Evolutionary conservation across 64 coral and sea anemone genomes (phyloP).

Genomic region (Dendrophyllia cribrosa): DNA sequence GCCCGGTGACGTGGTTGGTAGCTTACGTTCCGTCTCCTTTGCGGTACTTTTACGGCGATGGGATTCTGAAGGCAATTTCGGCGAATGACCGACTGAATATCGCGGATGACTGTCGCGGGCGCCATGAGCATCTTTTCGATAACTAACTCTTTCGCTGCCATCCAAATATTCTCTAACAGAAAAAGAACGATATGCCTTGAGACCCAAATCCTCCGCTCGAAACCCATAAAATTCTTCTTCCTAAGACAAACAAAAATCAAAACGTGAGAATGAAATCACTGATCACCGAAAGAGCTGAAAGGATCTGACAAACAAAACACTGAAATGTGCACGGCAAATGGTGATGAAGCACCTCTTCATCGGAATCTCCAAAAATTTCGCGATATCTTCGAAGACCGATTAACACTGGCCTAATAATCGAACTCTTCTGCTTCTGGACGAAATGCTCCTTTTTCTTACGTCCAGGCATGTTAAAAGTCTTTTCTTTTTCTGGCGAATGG

Average conservation of each 20-base stretch:
- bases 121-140: slow-evolving; percentile 25
- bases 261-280: background rate
- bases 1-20: slow-evolving; percentile 21
- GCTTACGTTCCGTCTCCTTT: slow-evolving; percentile 39
- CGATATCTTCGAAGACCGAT: slow-evolving; percentile 89
- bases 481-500: slow-evolving; percentile 64
- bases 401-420: slow-evolving; percentile 69
- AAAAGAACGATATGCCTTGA: slow-evolving; percentile 82
- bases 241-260: slow-evolving; percentile 58
- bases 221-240: slow-evolving; percentile 95
- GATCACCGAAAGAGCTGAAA: slow-evolving; percentile 7
- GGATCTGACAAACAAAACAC: slow-evolving; percentile 68
- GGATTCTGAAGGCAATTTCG: slow-evolving; percentile 48
- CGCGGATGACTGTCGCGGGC: background rate
- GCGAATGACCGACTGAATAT: slow-evolving; percentile 42
- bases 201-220: slow-evolving; percentile 89
- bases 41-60: slow-evolving; percentile 17
- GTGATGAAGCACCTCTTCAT: slow-evolving; percentile 92
- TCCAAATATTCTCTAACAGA: slow-evolving; percentile 49
- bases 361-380: slow-evolving; percentile 99
- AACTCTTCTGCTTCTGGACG: slow-evolving; percentile 17
- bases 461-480: slow-evolving; percentile 63
- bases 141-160: slow-evolving; percentile 33
- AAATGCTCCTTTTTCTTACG: slow-evolving; percentile 52
- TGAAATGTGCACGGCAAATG: slow-evolving; percentile 32